Base-by-base conservation (phyloP, 2,113 vertebrate genomes). In the Coryphaenoides rupestris region DNA sequence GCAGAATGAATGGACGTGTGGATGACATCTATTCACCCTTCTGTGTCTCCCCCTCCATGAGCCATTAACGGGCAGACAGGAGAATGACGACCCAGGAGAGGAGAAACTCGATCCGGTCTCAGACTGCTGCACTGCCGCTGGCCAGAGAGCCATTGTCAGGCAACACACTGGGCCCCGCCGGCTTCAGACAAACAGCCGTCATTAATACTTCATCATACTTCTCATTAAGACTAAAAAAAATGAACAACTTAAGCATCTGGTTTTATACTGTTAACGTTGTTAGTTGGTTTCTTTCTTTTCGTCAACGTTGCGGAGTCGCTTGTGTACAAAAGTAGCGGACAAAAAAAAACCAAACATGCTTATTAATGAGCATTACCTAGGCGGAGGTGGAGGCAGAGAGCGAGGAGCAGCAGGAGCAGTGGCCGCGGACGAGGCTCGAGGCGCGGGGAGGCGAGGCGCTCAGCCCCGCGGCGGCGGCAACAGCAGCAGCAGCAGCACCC, bases 391-490 rank as follows among this genome's bases (percentile, higher is more conserved):
- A 75, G 83, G 63, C 93, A 89, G 50, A 92, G 76, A 75, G 89
- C 86, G 80, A 93, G 74, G 63, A 94, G 68, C 68, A 91, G 78
- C 67, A 88, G 85, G 60, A 91, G 87, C 59, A 94, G 73, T 50
- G 88, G 80, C 68, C 83, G 87, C 63, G 91, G 87, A 65, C 86
- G 79, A 75, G 86, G 82, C 62, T 85, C 66, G 68, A 77, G 59
- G 73, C 85, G 67, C 78, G 85, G 78, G 73, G 84, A 87, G 77
- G 81, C 76, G 76, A 88, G 92, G 87, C 90, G 88, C 88, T 95
- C 91, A 93, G 93, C 93, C 92, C 89, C 90, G 89, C 89, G 89
- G 91, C n/a, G n/a, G n/a, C n/a, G n/a, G n/a, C n/a, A n/a, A n/a
- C n/a, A n/a, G n/a, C n/a, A n/a, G n/a, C n/a, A n/a, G n/a, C 86